phyloP scores from a whole-genome alignment of 2,113 vertebrate genomes.

The Tetraodon nigroviridis region DNA sequence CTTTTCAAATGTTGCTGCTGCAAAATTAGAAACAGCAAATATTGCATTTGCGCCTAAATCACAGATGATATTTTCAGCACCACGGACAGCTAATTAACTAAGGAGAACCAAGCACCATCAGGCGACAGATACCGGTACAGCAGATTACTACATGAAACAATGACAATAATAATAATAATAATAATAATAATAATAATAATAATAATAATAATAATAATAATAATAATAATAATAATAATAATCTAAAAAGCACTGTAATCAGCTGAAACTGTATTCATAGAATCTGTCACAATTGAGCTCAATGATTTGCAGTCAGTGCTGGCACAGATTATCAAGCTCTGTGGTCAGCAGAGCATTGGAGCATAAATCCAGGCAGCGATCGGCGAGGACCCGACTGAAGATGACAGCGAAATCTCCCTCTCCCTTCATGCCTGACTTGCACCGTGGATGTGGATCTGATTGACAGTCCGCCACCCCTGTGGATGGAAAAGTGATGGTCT shows the following conservation, averaged over 20 bases:
- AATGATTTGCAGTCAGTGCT: slow-evolving; percentile 33
- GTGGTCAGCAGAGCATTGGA: slow-evolving; percentile 33
- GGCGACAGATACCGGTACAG: slow-evolving; percentile 20
- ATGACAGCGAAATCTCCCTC: slow-evolving; percentile 61
- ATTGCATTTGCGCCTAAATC: neutral
- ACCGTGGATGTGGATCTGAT: slow-evolving; percentile 49
- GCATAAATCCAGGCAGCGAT: slow-evolving; percentile 40
- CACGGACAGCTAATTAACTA: slow-evolving; percentile 45
- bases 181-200: too few relatives aligned
- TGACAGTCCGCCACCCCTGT: slow-evolving; percentile 44
- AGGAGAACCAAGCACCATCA: slow-evolving; percentile 46
- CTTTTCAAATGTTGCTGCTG: too few relatives aligned
- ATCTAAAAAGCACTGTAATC: neutral
- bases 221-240: too few relatives aligned
- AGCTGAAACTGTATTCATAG: neutral
- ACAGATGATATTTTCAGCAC: slow-evolving; percentile 53
- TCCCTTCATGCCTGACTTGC: slow-evolving; percentile 58
- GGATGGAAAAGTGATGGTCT: slow-evolving; percentile 38
- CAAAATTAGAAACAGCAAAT: too few relatives aligned
- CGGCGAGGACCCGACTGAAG: slow-evolving; percentile 38
- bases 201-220: too few relatives aligned
- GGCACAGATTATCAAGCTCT: slow-evolving; percentile 35
- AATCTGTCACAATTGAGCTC: slow-evolving; percentile 11
- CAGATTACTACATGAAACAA: neutral
- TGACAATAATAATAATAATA: neutral